Percentiles rank a stretch among this genome's conserved stretches.
These are phyloP conservation scores for Drosophila dives DNA, from an alignment of 2,888 invertebrate species.

Conservation along the genomic window DNA sequence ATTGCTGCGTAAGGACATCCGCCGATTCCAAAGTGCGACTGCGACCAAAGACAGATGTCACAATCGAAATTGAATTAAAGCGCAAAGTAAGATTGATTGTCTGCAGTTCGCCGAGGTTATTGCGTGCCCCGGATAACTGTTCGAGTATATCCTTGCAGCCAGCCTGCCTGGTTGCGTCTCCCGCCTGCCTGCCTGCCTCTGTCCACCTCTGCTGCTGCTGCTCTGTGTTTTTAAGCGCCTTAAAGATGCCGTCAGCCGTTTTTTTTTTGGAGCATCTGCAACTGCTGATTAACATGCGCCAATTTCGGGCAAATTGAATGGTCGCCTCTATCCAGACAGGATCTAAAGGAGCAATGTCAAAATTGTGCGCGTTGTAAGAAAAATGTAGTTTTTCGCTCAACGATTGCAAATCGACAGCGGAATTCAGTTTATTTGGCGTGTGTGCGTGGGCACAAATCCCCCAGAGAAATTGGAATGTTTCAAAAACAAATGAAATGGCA, in stretches of 20 bases:
- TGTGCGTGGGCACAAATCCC: slow-evolving; percentile 41
- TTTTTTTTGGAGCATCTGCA: slow-evolving; percentile 27
- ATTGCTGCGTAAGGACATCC: slow-evolving; percentile 6
- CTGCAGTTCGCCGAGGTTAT: slow-evolving; percentile 79
- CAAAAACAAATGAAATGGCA: slow-evolving; percentile 75
- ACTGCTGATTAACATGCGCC: slow-evolving; percentile 76
- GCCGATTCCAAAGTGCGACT: not conserved
- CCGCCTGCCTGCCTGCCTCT: not conserved
- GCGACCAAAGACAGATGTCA: slow-evolving; percentile 84
- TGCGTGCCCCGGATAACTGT: slow-evolving; percentile 69
- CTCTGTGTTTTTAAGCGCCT: slow-evolving; percentile 33
- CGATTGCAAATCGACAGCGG: slow-evolving; percentile 54
- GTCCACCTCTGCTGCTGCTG: slow-evolving; percentile 3
- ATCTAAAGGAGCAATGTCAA: slow-evolving; percentile 36
- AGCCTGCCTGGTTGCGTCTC: not conserved
- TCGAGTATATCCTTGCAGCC: slow-evolving; percentile 5
- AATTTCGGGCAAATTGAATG: slow-evolving; percentile 78
- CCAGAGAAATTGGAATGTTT: slow-evolving; percentile 75
- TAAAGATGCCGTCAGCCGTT: slow-evolving; percentile 46
- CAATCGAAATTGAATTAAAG: slow-evolving; percentile 85
- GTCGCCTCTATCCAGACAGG: slow-evolving; percentile 46
- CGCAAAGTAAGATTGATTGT: slow-evolving; percentile 85
- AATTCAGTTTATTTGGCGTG: slow-evolving; percentile 73
- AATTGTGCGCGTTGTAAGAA: slow-evolving; percentile 41
- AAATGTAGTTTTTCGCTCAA: slow-evolving; percentile 52